Evolutionary conservation across 2,888 invertebrate genomes (phyloP), one percentile per base, ranked within the genome.

Genomic region (Cosmia trapezina): DNA sequence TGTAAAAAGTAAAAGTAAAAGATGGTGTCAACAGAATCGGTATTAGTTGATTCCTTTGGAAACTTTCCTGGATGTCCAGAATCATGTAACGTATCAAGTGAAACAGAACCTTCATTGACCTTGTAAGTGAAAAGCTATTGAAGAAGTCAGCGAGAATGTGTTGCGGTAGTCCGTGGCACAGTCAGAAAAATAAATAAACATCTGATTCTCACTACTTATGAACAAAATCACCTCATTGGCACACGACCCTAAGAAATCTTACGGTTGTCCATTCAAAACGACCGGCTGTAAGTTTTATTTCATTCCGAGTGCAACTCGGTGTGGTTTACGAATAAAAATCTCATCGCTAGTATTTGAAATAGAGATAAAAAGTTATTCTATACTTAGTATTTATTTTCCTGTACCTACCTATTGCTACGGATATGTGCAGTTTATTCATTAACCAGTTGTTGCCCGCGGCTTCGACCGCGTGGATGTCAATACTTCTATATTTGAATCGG

Each of bases 351-450:
- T 41, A 41, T 8, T 7, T 9, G 17, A 53, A 53, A 51, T 28
- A 53, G 19, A 54, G 3, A 41, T 43, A 14, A 1, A 28, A 28
- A 28, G 28, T 28, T n/a, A n/a, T n/a, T n/a, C 28, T 28, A 28
- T 28, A n/a, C n/a, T n/a, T n/a, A 28, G 28, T 28, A 66, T 68
- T 63, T 51, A 41, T 63, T 63, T 51, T 51, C 14, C 28, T 68
- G 41, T 8, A 19, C 7, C 19, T 33, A 49, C 11, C 4, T 51
- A 51, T 51, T 43, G 6, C 43, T 56, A 19, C 8, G 19, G 28
- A 9, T 41, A 22, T 19, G 14, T n/a, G 41, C 45, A 47, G n/a
- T 41, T 14, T 17, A 41, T 28, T 70, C 5, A 22, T n/a, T 17
- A 22, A 47, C 19, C 37, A 37, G 37, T 4, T 37, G 37, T 37